phyloP scores from a whole-genome alignment of 2,113 vertebrate species.

The Phaethornis superciliosus region DNA sequence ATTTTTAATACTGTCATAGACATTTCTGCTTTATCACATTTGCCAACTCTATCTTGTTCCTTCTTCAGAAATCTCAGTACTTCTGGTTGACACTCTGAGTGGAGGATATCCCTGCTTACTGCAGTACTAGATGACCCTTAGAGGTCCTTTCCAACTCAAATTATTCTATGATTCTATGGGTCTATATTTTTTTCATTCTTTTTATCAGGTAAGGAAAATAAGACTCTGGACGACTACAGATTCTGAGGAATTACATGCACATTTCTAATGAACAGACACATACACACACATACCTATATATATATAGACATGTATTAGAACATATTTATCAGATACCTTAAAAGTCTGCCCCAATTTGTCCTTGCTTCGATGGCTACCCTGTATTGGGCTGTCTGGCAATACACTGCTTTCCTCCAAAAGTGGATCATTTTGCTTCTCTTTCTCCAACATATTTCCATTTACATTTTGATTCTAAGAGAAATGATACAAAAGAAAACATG shows the following conservation, averaged over 20 bases:
- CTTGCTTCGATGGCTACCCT: background rate
- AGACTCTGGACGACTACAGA: background rate
- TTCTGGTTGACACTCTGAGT: background rate
- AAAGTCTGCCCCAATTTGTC: background rate
- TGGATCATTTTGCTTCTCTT: background rate
- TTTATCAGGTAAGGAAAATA: background rate
- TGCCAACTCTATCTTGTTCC: background rate
- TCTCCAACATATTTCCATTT: constrained; percentile 23
- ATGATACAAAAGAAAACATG: background rate
- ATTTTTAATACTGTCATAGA: background rate
- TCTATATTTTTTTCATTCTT: background rate
- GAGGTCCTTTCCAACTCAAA: no score
- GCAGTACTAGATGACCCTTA: no score
- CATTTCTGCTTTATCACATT: background rate
- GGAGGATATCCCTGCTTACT: no score
- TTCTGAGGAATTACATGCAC: background rate
- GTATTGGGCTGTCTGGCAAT: background rate
- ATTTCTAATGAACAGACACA: background rate
- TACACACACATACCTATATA: accelerated
- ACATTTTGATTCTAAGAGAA: constrained; percentile 28
- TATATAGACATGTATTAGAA: background rate
- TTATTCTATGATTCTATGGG: no score
- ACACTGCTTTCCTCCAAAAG: background rate
- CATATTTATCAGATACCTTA: background rate
- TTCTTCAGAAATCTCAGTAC: background rate